Evolutionary conservation across 2,888 invertebrate genomes (phyloP).

Genomic region (Oligia strigilis): DNA sequence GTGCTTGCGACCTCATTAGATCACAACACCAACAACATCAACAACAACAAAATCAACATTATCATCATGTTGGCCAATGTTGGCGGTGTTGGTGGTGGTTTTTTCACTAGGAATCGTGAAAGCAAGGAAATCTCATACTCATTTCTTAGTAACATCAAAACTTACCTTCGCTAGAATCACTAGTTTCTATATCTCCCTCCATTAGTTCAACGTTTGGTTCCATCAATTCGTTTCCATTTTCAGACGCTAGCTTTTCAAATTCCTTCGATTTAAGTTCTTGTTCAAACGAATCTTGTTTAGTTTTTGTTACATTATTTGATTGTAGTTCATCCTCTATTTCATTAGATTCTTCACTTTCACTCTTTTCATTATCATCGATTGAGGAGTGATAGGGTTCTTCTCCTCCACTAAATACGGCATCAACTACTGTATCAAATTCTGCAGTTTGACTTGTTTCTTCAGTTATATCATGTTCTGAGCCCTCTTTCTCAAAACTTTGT

Average conservation of each 20-base stretch:
- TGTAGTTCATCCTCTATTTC: not conserved
- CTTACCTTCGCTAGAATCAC: constrained; percentile 34
- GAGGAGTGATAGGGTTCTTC: not conserved
- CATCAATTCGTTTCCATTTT: not conserved
- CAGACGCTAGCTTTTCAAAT: not conserved
- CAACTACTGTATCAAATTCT: not conserved
- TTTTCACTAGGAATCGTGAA: not conserved
- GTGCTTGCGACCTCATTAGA: too few relatives aligned
- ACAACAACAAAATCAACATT: too few relatives aligned
- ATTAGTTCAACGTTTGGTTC: constrained; percentile 7
- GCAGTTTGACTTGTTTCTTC: not conserved
- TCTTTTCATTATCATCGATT: not conserved
- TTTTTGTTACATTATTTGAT: not conserved
- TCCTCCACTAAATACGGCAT: not conserved
- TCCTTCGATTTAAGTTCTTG: not conserved
- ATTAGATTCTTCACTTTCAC: not conserved
- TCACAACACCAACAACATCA: too few relatives aligned
- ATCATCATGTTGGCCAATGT: too few relatives aligned
- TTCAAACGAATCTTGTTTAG: not conserved
- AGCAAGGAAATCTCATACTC: not conserved
- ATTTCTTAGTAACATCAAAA: not conserved
- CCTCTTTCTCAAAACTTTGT: not conserved
- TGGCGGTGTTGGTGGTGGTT: too few relatives aligned
- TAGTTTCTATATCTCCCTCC: constrained; percentile 2
- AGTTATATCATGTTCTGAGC: not conserved